These are phyloP conservation scores for Drosophila koepferae DNA, from an alignment of 2,888 invertebrate species.

Conservation along the genomic window DNA sequence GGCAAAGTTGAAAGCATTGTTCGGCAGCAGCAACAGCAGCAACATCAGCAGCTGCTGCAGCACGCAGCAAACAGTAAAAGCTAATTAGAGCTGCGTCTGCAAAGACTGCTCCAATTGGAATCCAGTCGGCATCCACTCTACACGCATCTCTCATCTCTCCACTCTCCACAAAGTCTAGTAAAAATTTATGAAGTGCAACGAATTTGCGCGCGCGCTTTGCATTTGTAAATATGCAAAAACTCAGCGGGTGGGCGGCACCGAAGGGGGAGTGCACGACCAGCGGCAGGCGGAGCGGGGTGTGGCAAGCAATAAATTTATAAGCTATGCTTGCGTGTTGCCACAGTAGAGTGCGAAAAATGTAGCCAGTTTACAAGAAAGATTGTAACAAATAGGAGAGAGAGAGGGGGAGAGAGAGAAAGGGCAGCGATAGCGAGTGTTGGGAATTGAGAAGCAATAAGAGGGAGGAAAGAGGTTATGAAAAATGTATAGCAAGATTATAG, in stretches of 20 bases:
- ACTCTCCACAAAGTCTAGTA: constrained; percentile 40
- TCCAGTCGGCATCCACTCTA: constrained; percentile 6
- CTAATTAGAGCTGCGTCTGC: constrained; percentile 66
- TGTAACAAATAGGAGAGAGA: constrained; percentile 35
- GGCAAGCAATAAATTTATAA: constrained; percentile 50
- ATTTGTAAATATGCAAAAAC: constrained; percentile 71
- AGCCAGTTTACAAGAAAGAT: constrained; percentile 49
- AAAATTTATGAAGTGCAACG: constrained; percentile 81
- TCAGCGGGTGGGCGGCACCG: constrained; percentile 21
- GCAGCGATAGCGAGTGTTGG: not conserved
- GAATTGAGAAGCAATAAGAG: not conserved
- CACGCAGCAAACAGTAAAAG: constrained; percentile 76
- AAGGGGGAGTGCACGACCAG: not conserved
- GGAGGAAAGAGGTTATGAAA: not conserved
- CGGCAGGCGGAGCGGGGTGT: not conserved
- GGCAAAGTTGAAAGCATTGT: constrained; percentile 76
- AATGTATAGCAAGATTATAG: not conserved
- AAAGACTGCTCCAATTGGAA: constrained; percentile 41
- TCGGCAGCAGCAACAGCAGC: constrained; percentile 54
- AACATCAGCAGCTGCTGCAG: constrained; percentile 25
- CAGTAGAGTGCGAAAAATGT: constrained; percentile 55
- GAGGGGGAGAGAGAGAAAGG: not conserved
- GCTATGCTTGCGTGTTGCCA: constrained; percentile 43
- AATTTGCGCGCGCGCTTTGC: constrained; percentile 67
- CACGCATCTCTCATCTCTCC: not conserved